Evolutionary conservation across 2,797 vertebrate species (phyloP).

Genomic region (Taeniopygia guttata): DNA sequence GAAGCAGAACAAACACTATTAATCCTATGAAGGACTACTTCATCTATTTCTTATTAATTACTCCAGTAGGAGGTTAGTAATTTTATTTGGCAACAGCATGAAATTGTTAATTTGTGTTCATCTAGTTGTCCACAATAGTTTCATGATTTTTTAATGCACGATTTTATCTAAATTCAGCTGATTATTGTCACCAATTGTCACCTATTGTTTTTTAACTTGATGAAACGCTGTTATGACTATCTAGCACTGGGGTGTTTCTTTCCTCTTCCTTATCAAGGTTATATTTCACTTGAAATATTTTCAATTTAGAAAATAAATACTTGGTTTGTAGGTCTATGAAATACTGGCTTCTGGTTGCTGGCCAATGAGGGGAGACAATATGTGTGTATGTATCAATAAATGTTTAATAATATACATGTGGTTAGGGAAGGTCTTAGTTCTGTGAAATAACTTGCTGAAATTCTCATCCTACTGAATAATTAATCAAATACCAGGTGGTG

Average conservation of each 20-base stretch:
- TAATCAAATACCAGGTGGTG: background rate
- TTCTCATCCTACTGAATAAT: background rate
- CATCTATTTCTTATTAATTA: background rate
- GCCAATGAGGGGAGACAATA: accelerated
- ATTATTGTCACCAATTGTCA: background rate
- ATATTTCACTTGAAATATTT: background rate
- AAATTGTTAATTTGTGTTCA: background rate
- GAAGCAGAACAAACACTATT: background rate
- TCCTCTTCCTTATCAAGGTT: background rate
- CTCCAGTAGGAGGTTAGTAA: background rate
- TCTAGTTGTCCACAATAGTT: background rate
- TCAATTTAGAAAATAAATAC: background rate
- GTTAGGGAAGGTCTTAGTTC: background rate
- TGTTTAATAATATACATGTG: background rate
- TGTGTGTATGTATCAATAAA: background rate
- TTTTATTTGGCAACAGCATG: background rate
- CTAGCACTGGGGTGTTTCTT: background rate
- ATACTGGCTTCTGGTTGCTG: background rate
- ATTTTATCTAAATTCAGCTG: background rate
- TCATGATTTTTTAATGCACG: background rate
- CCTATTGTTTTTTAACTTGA: background rate
- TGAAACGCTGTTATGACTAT: background rate
- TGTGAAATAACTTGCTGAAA: background rate
- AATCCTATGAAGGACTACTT: background rate
- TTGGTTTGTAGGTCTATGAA: background rate